A percentile compares a stretch with the other conserved stretches of the same genome.
phyloP scores from a whole-genome alignment of 1,140 invertebrate species.

The Danaus melanippus region DNA sequence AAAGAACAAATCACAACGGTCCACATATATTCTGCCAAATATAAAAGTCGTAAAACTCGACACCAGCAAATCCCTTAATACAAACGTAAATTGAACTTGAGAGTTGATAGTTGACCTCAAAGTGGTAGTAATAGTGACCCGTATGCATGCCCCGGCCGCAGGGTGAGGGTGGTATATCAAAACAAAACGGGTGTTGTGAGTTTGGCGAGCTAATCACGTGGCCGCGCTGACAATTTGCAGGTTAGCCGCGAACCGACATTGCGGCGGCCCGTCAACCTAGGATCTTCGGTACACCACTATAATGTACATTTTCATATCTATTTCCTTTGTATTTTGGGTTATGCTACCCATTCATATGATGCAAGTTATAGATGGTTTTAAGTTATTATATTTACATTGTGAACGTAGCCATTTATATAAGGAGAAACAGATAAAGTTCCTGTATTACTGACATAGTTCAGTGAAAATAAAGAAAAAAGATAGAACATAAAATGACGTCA shows the following conservation, averaged over 20 bases:
- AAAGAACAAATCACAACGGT: too few species aligned
- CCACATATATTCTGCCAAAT: too few species aligned
- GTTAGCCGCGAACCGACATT: slow-evolving; percentile 49
- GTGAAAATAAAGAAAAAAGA: background rate
- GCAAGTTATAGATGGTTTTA: too few species aligned
- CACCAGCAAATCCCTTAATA: too few species aligned
- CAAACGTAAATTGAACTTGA: slow-evolving; percentile 13
- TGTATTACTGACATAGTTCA: too few species aligned
- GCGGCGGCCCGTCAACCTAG: slow-evolving; percentile 25
- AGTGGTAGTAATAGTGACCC: slow-evolving; percentile 39
- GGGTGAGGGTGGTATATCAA: slow-evolving; percentile 35
- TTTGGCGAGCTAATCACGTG: slow-evolving; percentile 49
- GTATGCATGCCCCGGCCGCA: slow-evolving; percentile 33
- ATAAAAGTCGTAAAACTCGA: too few species aligned
- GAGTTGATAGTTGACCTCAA: slow-evolving; percentile 37
- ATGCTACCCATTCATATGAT: background rate
- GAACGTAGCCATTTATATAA: too few species aligned
- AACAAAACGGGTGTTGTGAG: slow-evolving; percentile 36
- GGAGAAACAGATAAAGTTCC: too few species aligned
- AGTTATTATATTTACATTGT: too few species aligned
- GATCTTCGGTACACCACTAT: slow-evolving; percentile 22
- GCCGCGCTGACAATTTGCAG: slow-evolving; percentile 51
- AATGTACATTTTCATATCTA: slow-evolving; percentile 17
- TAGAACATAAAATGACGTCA: background rate
- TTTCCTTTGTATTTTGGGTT: slow-evolving; percentile 4